These are phyloP conservation scores for Oscheius sp. DNA, from an alignment of 2,888 invertebrate genomes.

Conservation along the genomic window DNA sequence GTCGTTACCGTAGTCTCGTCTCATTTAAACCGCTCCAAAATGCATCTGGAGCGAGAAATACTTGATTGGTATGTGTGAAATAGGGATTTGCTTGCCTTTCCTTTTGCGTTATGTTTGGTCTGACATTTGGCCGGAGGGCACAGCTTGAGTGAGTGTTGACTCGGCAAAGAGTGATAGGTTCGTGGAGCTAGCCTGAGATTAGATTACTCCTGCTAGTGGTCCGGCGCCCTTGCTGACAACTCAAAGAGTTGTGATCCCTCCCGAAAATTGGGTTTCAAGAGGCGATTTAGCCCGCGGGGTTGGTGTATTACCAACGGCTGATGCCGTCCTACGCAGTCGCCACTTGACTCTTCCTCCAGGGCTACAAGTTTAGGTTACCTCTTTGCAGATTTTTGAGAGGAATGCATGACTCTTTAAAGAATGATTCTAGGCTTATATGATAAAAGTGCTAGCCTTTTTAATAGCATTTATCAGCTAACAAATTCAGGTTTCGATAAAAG, in stretches of 20 bases:
- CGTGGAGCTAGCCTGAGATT: slow-evolving; percentile 27
- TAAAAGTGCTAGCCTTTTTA: too few relatives aligned
- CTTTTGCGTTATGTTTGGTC: too few relatives aligned
- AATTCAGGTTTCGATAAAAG: too few relatives aligned
- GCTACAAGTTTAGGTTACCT: neutral
- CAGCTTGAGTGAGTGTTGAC: slow-evolving; percentile 23
- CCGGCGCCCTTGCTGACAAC: slow-evolving; percentile 24
- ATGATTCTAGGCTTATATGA: too few relatives aligned
- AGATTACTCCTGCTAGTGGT: slow-evolving; percentile 31
- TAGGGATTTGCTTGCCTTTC: slow-evolving; percentile 8
- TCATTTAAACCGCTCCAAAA: neutral
- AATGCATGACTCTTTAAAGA: too few relatives aligned
- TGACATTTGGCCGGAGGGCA: slow-evolving; percentile 10
- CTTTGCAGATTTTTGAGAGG: neutral
- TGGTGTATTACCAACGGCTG: slow-evolving; percentile 28
- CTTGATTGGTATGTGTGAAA: slow-evolving; percentile 20
- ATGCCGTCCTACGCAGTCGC: slow-evolving; percentile 16
- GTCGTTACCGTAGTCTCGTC: neutral
- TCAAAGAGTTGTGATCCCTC: slow-evolving; percentile 35
- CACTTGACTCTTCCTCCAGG: slow-evolving; percentile 12
- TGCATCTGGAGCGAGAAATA: neutral
- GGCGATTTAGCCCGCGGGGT: slow-evolving; percentile 34
- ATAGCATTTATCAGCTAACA: neutral
- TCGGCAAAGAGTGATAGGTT: slow-evolving; percentile 27
- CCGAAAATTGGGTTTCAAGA: slow-evolving; percentile 61